These are phyloP conservation scores for Thaumetopoea pityocampa DNA, from an alignment of 1,140 invertebrate genomes.

Conservation along the genomic window DNA sequence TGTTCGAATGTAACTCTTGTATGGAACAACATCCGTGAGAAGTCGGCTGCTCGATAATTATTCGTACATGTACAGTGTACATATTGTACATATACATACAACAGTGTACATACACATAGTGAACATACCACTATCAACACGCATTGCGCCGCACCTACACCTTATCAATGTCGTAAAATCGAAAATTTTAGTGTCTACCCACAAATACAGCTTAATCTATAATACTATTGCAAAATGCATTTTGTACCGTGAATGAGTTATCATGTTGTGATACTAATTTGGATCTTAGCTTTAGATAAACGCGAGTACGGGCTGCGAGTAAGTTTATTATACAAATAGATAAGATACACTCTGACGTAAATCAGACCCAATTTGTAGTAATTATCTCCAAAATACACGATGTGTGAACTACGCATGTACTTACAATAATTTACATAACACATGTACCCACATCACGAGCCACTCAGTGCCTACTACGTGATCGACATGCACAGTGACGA, in stretches of 20 bases:
- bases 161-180: too few relatives aligned
- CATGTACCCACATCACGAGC: slow-evolving; percentile 5
- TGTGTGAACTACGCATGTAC: slow-evolving; percentile 15
- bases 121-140: too few relatives aligned
- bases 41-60: slow-evolving; percentile 39
- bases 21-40: slow-evolving; percentile 63
- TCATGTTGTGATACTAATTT: too few relatives aligned
- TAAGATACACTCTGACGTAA: slow-evolving; percentile 1
- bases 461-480: slow-evolving; percentile 12
- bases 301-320: not conserved
- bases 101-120: too few relatives aligned
- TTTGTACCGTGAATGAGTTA: too few relatives aligned
- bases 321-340: not conserved
- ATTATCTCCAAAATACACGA: slow-evolving; percentile 12
- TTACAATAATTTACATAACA: slow-evolving; percentile 19
- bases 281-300: too few relatives aligned
- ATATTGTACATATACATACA: too few relatives aligned
- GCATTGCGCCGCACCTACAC: too few relatives aligned
- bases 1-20: slow-evolving; percentile 44
- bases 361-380: slow-evolving; percentile 5
- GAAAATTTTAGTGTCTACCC: too few relatives aligned
- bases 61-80: slow-evolving; percentile 34
- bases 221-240: too few relatives aligned
- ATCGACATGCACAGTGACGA: slow-evolving; percentile 15
- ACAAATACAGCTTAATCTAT: too few relatives aligned